A percentile compares a stretch with the other conserved stretches of the same genome.
phyloP scores from a whole-genome alignment of 2,888 invertebrate genomes.

The Perizoma affinitatum region DNA sequence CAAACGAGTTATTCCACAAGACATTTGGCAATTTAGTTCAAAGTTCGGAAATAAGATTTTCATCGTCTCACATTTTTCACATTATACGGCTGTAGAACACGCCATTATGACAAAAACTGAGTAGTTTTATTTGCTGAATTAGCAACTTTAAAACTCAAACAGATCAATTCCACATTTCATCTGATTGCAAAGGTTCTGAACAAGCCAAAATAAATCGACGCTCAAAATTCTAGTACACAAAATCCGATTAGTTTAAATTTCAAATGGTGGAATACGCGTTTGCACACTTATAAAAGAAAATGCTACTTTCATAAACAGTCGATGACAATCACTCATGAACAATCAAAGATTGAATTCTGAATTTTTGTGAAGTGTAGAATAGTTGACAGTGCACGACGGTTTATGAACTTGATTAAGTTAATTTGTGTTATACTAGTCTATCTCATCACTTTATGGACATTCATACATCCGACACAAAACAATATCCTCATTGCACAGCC shows the following conservation, averaged over 20 bases:
- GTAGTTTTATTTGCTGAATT: background rate
- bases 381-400: slow-evolving; percentile 59
- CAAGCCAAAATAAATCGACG: background rate
- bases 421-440: slow-evolving; percentile 79
- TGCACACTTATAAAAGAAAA: slow-evolving; percentile 56
- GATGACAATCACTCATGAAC: slow-evolving; percentile 44
- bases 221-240: background rate
- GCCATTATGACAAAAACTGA: background rate
- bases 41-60: background rate
- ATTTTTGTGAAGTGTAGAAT: slow-evolving; percentile 30
- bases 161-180: background rate
- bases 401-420: slow-evolving; percentile 71
- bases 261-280: slow-evolving; percentile 56
- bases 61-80: background rate
- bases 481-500: slow-evolving; percentile 80
- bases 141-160: background rate
- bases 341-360: slow-evolving; percentile 29
- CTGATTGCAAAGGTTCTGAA: background rate
- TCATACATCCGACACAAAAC: slow-evolving; percentile 79
- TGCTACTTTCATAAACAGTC: slow-evolving; percentile 77
- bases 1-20: slow-evolving; percentile 58
- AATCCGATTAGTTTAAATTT: slow-evolving; percentile 18
- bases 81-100: background rate
- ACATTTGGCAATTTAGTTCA: slow-evolving; percentile 22
- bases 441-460: slow-evolving; percentile 77